phyloP scores from a whole-genome alignment of 2,113 vertebrate genomes.

The Meriones unguiculatus region DNA sequence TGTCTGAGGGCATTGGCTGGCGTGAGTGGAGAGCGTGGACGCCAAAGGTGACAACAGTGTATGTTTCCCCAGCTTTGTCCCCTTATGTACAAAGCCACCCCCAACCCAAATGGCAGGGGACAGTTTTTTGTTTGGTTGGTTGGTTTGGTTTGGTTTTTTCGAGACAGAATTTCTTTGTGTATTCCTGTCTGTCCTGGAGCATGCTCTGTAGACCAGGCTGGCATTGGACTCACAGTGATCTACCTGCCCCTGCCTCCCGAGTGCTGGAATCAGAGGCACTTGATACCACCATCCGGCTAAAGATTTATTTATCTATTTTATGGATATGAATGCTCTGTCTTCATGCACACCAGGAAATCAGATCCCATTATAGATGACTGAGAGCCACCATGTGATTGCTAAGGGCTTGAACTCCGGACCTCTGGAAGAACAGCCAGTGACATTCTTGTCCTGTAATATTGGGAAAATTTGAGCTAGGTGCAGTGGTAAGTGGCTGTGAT shows the following conservation, averaged over 20 bases:
- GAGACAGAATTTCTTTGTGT: not conserved
- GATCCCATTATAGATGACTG: not conserved
- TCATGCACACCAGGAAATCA: not conserved
- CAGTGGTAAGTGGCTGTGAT: not conserved
- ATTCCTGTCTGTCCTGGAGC: not conserved
- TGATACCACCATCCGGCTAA: not conserved
- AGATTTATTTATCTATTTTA: not conserved
- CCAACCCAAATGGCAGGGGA: not conserved
- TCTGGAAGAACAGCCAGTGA: not conserved
- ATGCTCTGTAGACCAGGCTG: not conserved
- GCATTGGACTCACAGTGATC: not conserved
- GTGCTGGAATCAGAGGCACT: not conserved
- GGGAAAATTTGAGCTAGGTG: not conserved
- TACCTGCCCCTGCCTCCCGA: not conserved
- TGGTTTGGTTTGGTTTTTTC: too few relatives aligned
- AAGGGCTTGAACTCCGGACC: not conserved
- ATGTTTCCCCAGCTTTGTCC: not conserved
- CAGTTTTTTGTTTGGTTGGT: too few relatives aligned
- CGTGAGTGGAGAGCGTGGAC: not conserved
- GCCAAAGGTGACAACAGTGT: rapidly evolving
- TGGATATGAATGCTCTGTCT: not conserved
- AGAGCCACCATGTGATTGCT: not conserved
- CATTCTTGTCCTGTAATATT: not conserved
- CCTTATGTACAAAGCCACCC: not conserved
- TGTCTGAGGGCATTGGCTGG: not conserved